Conservation (phyloP, 2,113 vertebrate genomes). For the Salvelinus namaycush region DNA sequence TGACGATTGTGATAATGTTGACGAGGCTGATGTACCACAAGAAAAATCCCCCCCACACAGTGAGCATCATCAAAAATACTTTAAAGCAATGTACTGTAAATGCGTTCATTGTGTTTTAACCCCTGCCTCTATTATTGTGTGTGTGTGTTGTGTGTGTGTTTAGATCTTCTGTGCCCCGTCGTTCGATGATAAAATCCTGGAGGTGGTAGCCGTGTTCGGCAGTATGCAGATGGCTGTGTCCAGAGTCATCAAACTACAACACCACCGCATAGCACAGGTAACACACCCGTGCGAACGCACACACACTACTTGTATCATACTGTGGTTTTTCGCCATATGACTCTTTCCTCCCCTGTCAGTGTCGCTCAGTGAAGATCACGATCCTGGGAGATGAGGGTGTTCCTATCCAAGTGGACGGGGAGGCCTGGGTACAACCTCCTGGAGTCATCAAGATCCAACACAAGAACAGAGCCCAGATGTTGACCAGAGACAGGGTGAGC, state of each 20-base stretch:
- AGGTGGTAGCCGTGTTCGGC: constrained; percentile 96
- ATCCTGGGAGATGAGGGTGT: constrained; percentile 96
- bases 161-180: constrained; percentile 98
- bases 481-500: constrained; percentile 94
- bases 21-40: too few relatives aligned
- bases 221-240: constrained; percentile 99
- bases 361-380: constrained; percentile 96
- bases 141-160: too few relatives aligned
- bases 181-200: constrained; percentile 96
- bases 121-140: too few relatives aligned
- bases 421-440: constrained; percentile 96
- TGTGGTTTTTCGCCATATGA: not conserved
- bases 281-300: not conserved
- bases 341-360: constrained; percentile 62
- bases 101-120: too few relatives aligned
- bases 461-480: constrained; percentile 97
- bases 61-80: too few relatives aligned
- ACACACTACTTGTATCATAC: not conserved
- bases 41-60: too few relatives aligned
- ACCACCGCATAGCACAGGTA: constrained; percentile 97
- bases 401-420: constrained; percentile 95
- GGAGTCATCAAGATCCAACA: constrained; percentile 97
- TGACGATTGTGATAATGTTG: too few relatives aligned
- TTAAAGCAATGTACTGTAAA: too few relatives aligned
- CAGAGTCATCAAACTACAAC: constrained; percentile 95